phyloP scores from a whole-genome alignment of 1,140 invertebrate species.

The Nasonia giraulti region DNA sequence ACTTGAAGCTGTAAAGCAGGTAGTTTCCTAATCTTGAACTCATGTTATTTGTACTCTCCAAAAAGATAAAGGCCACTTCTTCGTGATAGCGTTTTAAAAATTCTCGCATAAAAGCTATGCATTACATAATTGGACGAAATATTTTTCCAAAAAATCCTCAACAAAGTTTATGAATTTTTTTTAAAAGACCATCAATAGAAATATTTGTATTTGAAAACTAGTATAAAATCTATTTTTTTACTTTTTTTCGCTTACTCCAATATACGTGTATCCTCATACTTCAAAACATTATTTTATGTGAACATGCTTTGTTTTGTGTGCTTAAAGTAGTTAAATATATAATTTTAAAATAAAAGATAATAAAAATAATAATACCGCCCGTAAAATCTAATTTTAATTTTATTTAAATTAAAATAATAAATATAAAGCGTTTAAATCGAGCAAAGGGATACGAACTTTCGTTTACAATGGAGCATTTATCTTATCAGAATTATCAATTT shows the following conservation, averaged over 20 bases:
- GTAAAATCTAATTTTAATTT: too few relatives aligned
- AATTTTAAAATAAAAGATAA: constrained; percentile 4
- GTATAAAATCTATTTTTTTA: background rate
- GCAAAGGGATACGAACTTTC: background rate
- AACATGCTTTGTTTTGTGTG: background rate
- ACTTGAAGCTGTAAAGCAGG: background rate
- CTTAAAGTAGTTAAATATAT: background rate
- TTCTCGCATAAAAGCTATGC: background rate
- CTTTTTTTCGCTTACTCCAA: background rate
- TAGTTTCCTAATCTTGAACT: background rate
- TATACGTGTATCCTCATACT: background rate
- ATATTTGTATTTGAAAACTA: background rate
- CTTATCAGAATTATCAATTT: constrained; percentile 33
- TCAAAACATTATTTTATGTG: background rate
- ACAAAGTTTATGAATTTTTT: background rate
- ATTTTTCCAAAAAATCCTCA: background rate
- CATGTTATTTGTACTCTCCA: constrained; percentile 3
- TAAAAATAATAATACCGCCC: background rate
- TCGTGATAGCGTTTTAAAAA: background rate
- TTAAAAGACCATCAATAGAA: background rate
- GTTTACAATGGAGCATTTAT: background rate
- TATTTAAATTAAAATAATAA: background rate
- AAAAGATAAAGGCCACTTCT: constrained; percentile 19
- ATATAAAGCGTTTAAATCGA: background rate
- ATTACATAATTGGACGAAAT: background rate